A percentile compares a stretch with the other conserved stretches of the same genome.
phyloP scores from a whole-genome alignment of 2,888 invertebrate genomes.

The Xanthostigma xanthostigma region DNA sequence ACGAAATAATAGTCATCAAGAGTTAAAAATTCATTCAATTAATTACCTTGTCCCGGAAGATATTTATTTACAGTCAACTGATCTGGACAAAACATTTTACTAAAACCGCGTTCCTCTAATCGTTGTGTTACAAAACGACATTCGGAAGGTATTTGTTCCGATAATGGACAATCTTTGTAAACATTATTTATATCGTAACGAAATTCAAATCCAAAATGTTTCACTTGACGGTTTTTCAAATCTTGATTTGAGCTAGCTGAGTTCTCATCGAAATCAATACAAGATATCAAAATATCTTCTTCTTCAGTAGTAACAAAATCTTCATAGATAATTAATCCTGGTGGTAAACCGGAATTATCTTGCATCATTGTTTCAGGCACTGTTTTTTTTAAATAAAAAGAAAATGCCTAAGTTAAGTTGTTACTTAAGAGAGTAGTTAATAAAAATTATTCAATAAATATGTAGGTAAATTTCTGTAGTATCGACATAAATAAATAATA shows the following conservation, averaged over 20 bases:
- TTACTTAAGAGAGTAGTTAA: too few species aligned
- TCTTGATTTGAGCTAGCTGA: slow-evolving; percentile 19
- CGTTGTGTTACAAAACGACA: slow-evolving; percentile 50
- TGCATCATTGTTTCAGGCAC: too few species aligned
- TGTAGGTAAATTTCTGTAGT: too few species aligned
- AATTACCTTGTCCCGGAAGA: slow-evolving; percentile 62
- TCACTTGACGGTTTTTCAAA: slow-evolving; percentile 72
- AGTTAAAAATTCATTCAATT: background rate
- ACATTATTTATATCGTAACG: slow-evolving; percentile 77
- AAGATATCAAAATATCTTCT: slow-evolving; percentile 42
- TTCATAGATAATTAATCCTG: slow-evolving; percentile 52
- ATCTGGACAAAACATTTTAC: slow-evolving; percentile 42
- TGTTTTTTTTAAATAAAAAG: slow-evolving; percentile 13
- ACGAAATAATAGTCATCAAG: background rate
- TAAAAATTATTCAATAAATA: too few species aligned
- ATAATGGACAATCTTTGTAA: slow-evolving; percentile 50
- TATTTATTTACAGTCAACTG: slow-evolving; percentile 80
- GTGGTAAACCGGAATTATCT: slow-evolving; percentile 34
- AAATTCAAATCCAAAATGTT: slow-evolving; percentile 87
- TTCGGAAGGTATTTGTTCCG: slow-evolving; percentile 49
- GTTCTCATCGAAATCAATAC: slow-evolving; percentile 36
- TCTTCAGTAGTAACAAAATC: slow-evolving; percentile 58
- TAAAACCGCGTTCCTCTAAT: slow-evolving; percentile 28
- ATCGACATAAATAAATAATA: too few species aligned
- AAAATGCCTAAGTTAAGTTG: too few species aligned